These are phyloP conservation scores for Megatriorchis doriae DNA, from an alignment of 2,113 vertebrate species.

Conservation along the genomic window DNA sequence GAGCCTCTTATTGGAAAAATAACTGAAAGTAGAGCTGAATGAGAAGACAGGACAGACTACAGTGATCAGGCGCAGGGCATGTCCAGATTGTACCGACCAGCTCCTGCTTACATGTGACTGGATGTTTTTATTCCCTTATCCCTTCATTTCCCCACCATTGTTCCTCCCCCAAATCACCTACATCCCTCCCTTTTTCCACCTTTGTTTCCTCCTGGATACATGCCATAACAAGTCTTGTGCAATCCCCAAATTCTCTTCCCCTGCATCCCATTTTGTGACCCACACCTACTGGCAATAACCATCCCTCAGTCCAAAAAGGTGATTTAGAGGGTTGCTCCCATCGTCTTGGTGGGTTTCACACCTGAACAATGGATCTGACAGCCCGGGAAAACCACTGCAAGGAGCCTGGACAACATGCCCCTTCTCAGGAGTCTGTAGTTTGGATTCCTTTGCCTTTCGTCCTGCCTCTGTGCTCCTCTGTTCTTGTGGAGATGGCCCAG, in stretches of 20 bases:
- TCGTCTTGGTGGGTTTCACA: background rate
- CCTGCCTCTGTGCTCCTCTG: background rate
- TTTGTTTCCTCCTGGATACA: background rate
- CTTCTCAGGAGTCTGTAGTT: background rate
- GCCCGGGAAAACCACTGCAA: background rate
- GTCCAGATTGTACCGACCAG: background rate
- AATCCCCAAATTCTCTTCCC: background rate
- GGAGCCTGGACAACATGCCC: background rate
- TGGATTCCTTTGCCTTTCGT: background rate
- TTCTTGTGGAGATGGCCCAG: background rate
- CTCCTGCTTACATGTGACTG: rapidly evolving
- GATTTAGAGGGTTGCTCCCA: background rate
- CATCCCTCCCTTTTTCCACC: background rate
- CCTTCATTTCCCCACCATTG: background rate
- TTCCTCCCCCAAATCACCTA: background rate
- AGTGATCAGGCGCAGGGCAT: background rate
- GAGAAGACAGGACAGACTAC: background rate
- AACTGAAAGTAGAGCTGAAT: background rate
- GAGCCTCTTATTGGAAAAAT: background rate
- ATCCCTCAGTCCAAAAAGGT: background rate
- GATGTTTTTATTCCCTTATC: background rate
- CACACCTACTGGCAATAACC: background rate
- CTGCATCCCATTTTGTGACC: background rate
- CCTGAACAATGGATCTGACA: background rate
- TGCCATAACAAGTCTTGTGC: background rate